Conservation (phyloP, 2,888 invertebrate species). For the Molanna angustata region DNA sequence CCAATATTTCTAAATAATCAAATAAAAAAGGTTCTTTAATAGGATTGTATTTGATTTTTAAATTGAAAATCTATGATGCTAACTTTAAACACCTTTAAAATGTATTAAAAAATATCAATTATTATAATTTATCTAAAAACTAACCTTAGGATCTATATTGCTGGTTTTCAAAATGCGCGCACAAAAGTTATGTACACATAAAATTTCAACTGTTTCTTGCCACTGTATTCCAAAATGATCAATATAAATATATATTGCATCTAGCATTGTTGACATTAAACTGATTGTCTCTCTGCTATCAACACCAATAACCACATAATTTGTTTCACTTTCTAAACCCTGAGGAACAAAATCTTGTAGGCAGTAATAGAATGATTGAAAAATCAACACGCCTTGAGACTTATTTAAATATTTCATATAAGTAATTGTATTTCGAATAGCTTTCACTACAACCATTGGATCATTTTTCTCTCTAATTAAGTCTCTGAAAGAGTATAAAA, state of each 20-base stretch:
- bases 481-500: conserved; percentile 60
- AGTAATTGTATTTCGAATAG: conserved; percentile 57
- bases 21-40: no score
- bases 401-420: conserved; percentile 57
- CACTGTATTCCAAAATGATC: conserved; percentile 70
- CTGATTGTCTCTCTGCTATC: conserved; percentile 35
- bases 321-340: conserved; percentile 1
- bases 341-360: conserved; percentile 52
- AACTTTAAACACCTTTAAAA: no score
- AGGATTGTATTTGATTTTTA: no score
- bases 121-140: no score
- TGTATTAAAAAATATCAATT: no score
- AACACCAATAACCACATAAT: conserved; percentile 25
- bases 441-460: conserved; percentile 49
- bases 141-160: conserved; percentile 47
- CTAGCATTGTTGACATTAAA: conserved; percentile 64
- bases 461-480: conserved; percentile 48
- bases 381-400: conserved; percentile 61
- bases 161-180: conserved; percentile 44
- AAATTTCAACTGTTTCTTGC: conserved; percentile 74
- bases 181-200: conserved; percentile 56
- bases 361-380: conserved; percentile 61
- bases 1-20: no score
- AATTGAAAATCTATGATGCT: no score
- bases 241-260: conserved; percentile 62